Conservation (phyloP, 2,113 vertebrate species). For the Ochotona princeps region DNA sequence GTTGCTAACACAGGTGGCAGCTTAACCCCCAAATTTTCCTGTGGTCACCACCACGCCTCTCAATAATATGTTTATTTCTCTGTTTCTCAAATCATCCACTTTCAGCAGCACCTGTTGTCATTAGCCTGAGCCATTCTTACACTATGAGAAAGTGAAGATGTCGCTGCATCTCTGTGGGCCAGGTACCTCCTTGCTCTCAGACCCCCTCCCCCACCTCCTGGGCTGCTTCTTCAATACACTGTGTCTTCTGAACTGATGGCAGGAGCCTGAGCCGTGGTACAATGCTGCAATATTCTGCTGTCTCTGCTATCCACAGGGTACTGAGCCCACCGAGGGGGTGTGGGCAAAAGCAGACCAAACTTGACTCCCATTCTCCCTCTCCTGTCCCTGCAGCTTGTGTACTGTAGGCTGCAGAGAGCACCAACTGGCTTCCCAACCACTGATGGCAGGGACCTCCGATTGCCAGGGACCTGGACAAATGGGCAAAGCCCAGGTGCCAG, state of each 20-base stretch:
- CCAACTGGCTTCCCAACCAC: background rate
- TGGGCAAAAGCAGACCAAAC: background rate
- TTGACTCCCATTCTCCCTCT: background rate
- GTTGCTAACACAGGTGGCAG: too few relatives aligned
- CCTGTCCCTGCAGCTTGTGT: background rate
- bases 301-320: background rate
- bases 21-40: background rate
- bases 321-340: background rate
- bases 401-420: accelerated
- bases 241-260: background rate
- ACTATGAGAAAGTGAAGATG: background rate
- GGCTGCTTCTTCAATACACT: background rate
- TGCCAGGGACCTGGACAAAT: background rate
- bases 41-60: background rate
- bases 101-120: background rate
- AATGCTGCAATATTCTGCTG: background rate
- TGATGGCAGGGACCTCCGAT: background rate
- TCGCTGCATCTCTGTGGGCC: background rate
- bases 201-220: background rate
- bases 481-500: background rate
- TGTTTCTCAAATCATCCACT: background rate
- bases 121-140: background rate
- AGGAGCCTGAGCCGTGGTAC: too few relatives aligned
- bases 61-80: background rate
- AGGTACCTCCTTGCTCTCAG: background rate